Evolutionary conservation across 2,797 vertebrate genomes (phyloP).

Genomic region (Percopsis omiscomaycus): DNA sequence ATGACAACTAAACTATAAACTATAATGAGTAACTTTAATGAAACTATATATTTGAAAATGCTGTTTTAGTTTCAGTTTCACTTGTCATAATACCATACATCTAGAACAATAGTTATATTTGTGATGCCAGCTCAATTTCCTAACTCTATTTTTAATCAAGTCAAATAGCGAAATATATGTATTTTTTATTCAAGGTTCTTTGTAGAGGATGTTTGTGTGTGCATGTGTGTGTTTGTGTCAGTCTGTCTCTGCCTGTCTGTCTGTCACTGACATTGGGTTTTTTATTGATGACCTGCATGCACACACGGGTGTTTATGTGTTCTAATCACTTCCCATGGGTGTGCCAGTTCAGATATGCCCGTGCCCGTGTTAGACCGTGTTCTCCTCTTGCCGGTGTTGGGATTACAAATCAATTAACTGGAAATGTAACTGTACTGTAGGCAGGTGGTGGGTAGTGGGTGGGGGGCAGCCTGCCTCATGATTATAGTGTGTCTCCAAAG

Average conservation of each 20-base stretch:
- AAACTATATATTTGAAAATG: too few species aligned
- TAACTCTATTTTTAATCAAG: not conserved
- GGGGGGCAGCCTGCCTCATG: constrained; percentile 49
- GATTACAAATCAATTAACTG: constrained; percentile 77
- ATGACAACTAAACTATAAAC: too few species aligned
- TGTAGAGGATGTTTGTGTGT: not conserved
- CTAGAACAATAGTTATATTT: too few species aligned
- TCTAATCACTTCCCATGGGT: not conserved
- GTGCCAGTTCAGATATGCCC: constrained; percentile 1
- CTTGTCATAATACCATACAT: too few species aligned
- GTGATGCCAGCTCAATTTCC: not conserved
- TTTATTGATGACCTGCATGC: too few species aligned
- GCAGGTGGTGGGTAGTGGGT: constrained; percentile 35
- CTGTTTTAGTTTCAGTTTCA: too few species aligned
- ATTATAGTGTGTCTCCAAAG: constrained; percentile 68
- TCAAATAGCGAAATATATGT: constrained; percentile 4
- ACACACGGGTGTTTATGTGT: too few species aligned
- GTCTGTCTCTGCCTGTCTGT: not conserved
- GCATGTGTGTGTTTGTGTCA: not conserved
- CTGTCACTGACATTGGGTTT: not conserved
- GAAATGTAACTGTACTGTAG: constrained; percentile 59
- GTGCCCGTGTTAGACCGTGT: constrained; percentile 28
- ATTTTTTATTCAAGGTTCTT: constrained; percentile 5
- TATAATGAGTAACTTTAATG: too few species aligned
- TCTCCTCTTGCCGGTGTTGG: constrained; percentile 35